Conservation (phyloP, 2,888 invertebrate genomes). For the Lasiommata megera region DNA sequence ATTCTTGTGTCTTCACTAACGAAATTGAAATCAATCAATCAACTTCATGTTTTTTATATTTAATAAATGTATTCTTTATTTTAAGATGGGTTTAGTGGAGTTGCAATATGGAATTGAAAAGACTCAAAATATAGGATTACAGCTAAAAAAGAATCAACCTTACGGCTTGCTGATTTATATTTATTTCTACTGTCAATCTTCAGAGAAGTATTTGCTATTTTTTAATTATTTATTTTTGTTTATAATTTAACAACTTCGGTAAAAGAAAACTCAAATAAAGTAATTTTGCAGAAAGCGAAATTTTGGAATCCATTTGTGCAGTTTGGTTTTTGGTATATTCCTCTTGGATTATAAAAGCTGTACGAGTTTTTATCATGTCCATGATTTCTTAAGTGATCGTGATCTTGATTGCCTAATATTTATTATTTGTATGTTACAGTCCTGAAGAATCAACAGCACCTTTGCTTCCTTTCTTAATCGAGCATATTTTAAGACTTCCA, state of each 20-base stretch:
- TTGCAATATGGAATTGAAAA: slow-evolving; percentile 62
- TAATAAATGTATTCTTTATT: slow-evolving; percentile 25
- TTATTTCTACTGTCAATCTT: slow-evolving; percentile 71
- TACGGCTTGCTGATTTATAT: slow-evolving; percentile 68
- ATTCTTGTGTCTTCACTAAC: too few species aligned
- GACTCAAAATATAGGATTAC: slow-evolving; percentile 55
- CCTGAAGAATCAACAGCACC: slow-evolving; percentile 63
- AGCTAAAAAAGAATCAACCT: slow-evolving; percentile 60
- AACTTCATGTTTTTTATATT: neutral
- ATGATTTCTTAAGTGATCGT: too few species aligned
- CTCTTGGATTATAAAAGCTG: too few species aligned
- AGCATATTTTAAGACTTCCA: slow-evolving; percentile 58
- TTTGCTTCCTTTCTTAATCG: slow-evolving; percentile 59
- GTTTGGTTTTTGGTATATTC: too few species aligned
- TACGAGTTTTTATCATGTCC: too few species aligned
- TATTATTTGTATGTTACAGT: slow-evolving; percentile 36
- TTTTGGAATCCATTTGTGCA: too few species aligned
- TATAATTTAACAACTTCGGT: too few species aligned
- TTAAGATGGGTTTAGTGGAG: slow-evolving; percentile 66
- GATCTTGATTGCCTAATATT: neutral
- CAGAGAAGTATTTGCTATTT: slow-evolving; percentile 55
- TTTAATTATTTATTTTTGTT: too few species aligned
- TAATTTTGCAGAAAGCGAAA: too few species aligned
- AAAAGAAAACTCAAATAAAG: too few species aligned
- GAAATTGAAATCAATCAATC: too few species aligned